phyloP scores from a whole-genome alignment of 2,888 invertebrate species.

The Drosophila helvetica region DNA sequence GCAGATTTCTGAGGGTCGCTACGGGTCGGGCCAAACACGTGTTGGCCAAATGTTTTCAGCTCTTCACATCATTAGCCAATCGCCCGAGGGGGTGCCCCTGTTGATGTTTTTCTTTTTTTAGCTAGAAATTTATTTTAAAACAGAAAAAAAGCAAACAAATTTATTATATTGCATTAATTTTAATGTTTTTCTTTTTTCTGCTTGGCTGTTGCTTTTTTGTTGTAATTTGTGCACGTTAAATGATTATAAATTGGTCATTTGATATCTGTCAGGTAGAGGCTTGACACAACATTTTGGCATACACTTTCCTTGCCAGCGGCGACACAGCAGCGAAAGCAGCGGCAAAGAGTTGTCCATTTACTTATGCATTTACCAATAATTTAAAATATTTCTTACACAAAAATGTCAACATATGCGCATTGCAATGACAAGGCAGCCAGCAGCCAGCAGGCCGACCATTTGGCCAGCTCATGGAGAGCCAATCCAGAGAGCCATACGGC shows the following conservation, averaged over 20 bases:
- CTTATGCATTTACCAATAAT: slow-evolving; percentile 69
- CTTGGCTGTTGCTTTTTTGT: slow-evolving; percentile 21
- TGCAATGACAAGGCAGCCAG: slow-evolving; percentile 59
- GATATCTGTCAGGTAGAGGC: slow-evolving; percentile 51
- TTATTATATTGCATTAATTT: slow-evolving; percentile 6
- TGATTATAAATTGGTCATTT: slow-evolving; percentile 68
- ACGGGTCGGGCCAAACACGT: slow-evolving; percentile 25
- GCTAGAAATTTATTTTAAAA: slow-evolving; percentile 29
- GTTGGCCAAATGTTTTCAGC: slow-evolving; percentile 50
- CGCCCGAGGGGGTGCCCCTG: slow-evolving; percentile 48
- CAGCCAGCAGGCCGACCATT: slow-evolving; percentile 26
- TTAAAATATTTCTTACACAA: slow-evolving; percentile 66
- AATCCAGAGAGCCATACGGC: slow-evolving; percentile 23
- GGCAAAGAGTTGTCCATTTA: slow-evolving; percentile 45
- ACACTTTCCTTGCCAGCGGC: slow-evolving; percentile 57
- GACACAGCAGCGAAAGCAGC: slow-evolving; percentile 27
- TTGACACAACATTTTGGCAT: slow-evolving; percentile 62
- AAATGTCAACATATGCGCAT: slow-evolving; percentile 75
- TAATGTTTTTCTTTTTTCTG: slow-evolving; percentile 1
- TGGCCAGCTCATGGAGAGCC: slow-evolving; percentile 24
- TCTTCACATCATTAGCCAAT: slow-evolving; percentile 43
- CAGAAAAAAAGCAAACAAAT: slow-evolving; percentile 29
- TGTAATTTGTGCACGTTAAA: slow-evolving; percentile 57
- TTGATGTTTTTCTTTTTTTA: slow-evolving; percentile 1
- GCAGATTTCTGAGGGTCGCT: background rate